Conservation (phyloP, 2,888 invertebrate species). For the Xylocampa areola region DNA sequence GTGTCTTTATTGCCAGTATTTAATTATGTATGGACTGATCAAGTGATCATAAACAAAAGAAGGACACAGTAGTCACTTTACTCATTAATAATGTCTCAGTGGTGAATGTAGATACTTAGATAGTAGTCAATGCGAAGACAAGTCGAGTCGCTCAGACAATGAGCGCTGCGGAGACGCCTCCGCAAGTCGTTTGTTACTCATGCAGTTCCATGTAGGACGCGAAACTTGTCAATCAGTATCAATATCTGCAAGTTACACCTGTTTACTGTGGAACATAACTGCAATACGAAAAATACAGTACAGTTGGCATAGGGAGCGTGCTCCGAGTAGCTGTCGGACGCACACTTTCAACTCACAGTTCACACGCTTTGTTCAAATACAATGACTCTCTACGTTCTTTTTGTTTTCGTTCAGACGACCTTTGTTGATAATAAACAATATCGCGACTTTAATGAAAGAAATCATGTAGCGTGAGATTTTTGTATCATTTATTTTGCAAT, state of each 20-base stretch:
- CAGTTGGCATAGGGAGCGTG: constrained; percentile 54
- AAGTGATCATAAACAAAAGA: constrained; percentile 28
- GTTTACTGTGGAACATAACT: constrained; percentile 64
- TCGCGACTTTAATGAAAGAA: constrained; percentile 86
- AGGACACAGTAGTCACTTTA: constrained; percentile 35
- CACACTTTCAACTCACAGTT: constrained; percentile 85
- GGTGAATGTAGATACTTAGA: constrained; percentile 14
- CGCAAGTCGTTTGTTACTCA: constrained; percentile 63
- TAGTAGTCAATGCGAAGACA: constrained; percentile 53
- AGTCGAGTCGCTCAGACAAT: constrained; percentile 63
- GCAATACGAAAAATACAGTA: constrained; percentile 61
- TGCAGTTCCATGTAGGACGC: constrained; percentile 42
- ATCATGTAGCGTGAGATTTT: constrained; percentile 87
- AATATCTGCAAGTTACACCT: constrained; percentile 60
- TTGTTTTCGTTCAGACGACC: constrained; percentile 89
- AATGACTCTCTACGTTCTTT: constrained; percentile 88
- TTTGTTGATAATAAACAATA: constrained; percentile 89
- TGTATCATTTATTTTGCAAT: constrained; percentile 81
- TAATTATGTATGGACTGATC: constrained; percentile 4
- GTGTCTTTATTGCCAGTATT: not conserved
- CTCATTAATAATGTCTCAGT: constrained; percentile 41
- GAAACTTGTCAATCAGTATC: constrained; percentile 68
- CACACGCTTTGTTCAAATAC: constrained; percentile 87
- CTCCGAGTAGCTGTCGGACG: constrained; percentile 72
- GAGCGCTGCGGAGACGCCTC: constrained; percentile 60